Base-by-base conservation (phyloP, 1,140 invertebrate species). In the Trachymyrmex cornetzi region DNA sequence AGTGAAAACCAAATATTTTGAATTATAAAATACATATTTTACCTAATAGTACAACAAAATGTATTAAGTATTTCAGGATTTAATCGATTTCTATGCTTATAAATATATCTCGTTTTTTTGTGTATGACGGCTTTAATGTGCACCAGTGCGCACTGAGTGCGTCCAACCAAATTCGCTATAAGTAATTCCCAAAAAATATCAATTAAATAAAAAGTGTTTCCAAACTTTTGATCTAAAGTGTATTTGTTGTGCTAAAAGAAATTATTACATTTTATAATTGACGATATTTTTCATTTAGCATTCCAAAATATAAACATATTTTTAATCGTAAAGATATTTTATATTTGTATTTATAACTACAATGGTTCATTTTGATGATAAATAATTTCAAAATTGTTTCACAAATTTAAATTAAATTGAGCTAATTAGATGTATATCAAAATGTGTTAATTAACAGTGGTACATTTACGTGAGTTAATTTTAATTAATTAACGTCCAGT, bases 401-500 rank as follows among this genome's bases (percentile, higher is more conserved):
- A n/a, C 11, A 19, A 48, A 38, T 59, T 44, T 79, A 48, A 50
- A 81, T 59, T 14, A 50, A 48, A 81, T 69, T 59, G 22, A 44
- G 24, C 12, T 81, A 81, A 81, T 81, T 81, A 61, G 53, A 34
- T 59, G 30, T 61, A 48, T 61, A 12, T 48, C 44, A 61, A 14
- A 50, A 84, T 61, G 11, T 84, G 44, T 74, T 84, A 74, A 84
- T 84, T 84, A 84, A 74, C 22, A 19, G 14, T 14, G 64, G 0
- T 44, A 63, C 30, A 72, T 55, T 22, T n/a, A 48, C 38, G 66
- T 48, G n/a, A n/a, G 53, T 84, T 75, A 22, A 63, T 84, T 84
- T 84, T 84, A 74, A 75, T 84, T 84, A 84, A 84, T 84, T 84
- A 84, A 84, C 27, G 44, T 48, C 55, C 57, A 61, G 55, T 30